Base-by-base conservation (phyloP, 1,140 invertebrate genomes). In the Eueides isabella region DNA sequence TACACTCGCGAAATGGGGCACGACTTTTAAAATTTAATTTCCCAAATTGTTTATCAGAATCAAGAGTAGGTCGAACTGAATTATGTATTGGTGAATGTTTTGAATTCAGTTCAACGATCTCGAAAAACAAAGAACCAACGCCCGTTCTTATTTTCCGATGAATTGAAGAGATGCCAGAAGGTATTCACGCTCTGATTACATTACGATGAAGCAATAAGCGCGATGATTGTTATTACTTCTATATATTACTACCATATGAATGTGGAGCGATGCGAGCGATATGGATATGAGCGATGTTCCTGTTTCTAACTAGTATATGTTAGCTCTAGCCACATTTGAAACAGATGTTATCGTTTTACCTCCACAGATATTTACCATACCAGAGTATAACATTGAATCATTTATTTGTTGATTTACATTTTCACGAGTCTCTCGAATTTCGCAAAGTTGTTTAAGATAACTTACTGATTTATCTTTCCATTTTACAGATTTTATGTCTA, bases 81-180 rank as follows among this genome's bases (percentile, higher is more conserved):
- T 75, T 77, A 77, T 77, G 75, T 77, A 77, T 80, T 68, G 38
- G 33, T 48, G 76, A 76, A 75, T 76, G 71, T 80, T 78, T 78
- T 78, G 77, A 80, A 73, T 69, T 65, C 48, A 76, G 79, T 80
- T 80, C 77, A 78, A 75, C 72, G 77, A 78, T 65, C 79, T 74
- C 65, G 79, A 72, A 75, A 80, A 76, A 78, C 74, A 76, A 78
- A 78, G 79, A 68, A 72, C 44, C 69, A 71, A 76, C 68, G 77
- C 63, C 70, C 67, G 65, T 71, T 73, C 71, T 75, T 71, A 68
- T 44, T 65, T 35, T 33, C 35, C 67, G 68, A 67, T 55, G 23
- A 55, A 26, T 55, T 71, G 74, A 79, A 69, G 69, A 55, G 67
- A 61, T 76, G 71, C 77, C 77, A 79, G 67, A 62, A 62, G 23